Evolutionary conservation across 2,113 vertebrate genomes (phyloP).

Genomic region (Fregetta grallaria): DNA sequence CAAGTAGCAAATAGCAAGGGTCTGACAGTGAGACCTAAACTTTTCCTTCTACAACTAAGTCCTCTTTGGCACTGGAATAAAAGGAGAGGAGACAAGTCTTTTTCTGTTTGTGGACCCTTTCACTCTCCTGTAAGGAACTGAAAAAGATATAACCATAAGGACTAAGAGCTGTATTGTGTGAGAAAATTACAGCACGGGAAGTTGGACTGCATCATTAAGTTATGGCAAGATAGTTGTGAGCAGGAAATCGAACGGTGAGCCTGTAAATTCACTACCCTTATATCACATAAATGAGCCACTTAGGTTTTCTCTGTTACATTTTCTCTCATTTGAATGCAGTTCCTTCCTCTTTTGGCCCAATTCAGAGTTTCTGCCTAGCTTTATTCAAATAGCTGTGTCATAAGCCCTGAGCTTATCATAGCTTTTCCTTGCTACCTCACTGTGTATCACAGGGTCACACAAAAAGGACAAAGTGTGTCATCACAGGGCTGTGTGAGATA

Average conservation of each 20-base stretch:
- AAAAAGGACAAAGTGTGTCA: neutral
- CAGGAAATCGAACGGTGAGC: neutral
- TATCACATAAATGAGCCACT: neutral
- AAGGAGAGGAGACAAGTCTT: slow-evolving; percentile 8
- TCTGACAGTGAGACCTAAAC: neutral
- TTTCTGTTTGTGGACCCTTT: neutral
- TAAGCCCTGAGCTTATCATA: neutral
- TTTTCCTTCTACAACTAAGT: neutral
- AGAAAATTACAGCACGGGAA: slow-evolving; percentile 19
- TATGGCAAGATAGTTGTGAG: neutral
- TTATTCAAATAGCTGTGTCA: neutral
- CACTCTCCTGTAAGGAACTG: neutral
- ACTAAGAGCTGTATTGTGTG: neutral
- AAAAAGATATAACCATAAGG: neutral
- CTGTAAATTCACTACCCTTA: neutral
- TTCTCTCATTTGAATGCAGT: slow-evolving; percentile 36
- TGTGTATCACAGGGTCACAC: neutral
- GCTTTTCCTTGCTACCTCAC: neutral
- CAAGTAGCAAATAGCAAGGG: neutral
- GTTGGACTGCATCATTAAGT: neutral
- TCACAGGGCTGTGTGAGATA: neutral
- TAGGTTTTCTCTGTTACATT: neutral
- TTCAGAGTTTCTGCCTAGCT: neutral
- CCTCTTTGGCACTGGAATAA: neutral
- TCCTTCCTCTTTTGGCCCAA: slow-evolving; percentile 36